Base-by-base conservation (phyloP, 2,797 vertebrate genomes). In the Microhierax caerulescens region DNA sequence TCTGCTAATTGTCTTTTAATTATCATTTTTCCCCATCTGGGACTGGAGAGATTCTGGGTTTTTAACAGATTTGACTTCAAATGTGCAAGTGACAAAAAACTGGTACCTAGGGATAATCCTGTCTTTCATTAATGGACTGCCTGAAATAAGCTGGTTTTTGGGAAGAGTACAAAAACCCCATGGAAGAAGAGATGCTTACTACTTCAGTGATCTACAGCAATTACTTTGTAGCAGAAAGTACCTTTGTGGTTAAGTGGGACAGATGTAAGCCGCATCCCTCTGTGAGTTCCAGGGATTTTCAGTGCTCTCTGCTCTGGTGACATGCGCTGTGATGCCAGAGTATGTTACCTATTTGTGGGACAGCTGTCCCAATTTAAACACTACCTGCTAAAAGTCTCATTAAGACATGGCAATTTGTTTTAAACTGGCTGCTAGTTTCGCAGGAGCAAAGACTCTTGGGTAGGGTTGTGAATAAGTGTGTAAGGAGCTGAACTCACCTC, bases 1-100 rank as follows among this genome's bases (percentile, higher is more conserved):
- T 70, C 37, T 73, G 19, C 27, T 67, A 73, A 84, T 90, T 86
- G 51, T 88, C 70, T 84, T 96, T 68, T 90, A 88, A 93, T 90
- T 95, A 84, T 11, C 2, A 53, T 86, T 86, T 73, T 70, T 17
- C 30, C 69, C 43, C 80, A 65, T 57, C 11, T 25, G 54, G 79
- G 54, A 86, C 20, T 47, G 14, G 16, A 90, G n/a, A 7, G 43
- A 88, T 93, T 88, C 65, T 76, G 19, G 4, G 45, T 93, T 9
- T 69, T 76, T 48, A 93, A 79, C 34, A 82, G 54, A 76, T 53
- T 76, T 84, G 43, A 73, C 69, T 94, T 93, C 61, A 85, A 88
- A 91, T 13, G 34, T 25, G 19, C 73, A 85, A 95, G 21, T 39
- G 34, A 85, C 74, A 83, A 82, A 82, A 81, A 94, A 43, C 41